Percentiles rank a stretch among this genome's conserved stretches.
phyloP scores from a whole-genome alignment of 2,113 vertebrate species.

The Pampusana beccarii region DNA sequence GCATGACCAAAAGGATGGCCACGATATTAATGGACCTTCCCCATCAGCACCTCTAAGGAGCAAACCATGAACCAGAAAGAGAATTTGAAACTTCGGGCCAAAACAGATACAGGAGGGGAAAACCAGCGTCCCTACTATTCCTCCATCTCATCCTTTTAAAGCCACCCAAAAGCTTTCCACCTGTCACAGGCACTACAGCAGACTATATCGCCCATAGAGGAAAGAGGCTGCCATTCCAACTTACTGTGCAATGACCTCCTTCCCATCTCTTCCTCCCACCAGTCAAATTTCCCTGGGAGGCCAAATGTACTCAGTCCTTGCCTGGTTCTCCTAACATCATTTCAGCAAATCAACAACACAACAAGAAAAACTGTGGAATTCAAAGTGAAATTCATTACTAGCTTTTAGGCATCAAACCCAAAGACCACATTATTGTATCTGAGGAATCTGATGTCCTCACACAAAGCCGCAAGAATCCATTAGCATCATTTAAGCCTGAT shows the following conservation, averaged over 20 bases:
- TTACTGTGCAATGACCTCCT: background rate
- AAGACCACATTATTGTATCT: background rate
- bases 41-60: background rate
- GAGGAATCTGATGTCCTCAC: background rate
- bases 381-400: constrained; percentile 14
- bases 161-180: background rate
- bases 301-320: background rate
- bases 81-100: background rate
- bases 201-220: background rate
- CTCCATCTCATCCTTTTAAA: background rate
- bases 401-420: background rate
- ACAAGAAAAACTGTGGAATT: constrained; percentile 8
- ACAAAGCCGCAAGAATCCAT: background rate
- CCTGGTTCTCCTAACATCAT: background rate
- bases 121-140: background rate
- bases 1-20: background rate
- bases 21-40: background rate
- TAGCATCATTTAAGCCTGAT: background rate
- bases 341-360: background rate
- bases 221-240: background rate
- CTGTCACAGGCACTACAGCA: background rate
- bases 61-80: background rate
- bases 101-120: background rate
- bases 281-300: background rate
- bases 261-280: background rate